phyloP scores from a whole-genome alignment of 30 jellyfish, hydroid and myxozoan species.

The Turritopsis rubra region DNA sequence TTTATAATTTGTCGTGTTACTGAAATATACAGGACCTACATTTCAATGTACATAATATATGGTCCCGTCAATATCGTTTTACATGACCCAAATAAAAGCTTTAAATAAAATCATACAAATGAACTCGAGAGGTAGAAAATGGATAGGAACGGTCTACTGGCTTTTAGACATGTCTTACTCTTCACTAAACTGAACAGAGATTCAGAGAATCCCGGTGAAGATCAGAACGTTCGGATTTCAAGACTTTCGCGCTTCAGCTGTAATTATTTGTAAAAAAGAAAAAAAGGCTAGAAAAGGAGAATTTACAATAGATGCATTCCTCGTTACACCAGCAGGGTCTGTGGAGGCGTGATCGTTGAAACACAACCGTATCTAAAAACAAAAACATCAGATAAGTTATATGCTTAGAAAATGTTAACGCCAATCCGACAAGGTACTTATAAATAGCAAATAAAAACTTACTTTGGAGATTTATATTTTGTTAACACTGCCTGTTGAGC shows the following conservation, averaged over 20 bases:
- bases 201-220: neutral
- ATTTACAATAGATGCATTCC: too few relatives aligned
- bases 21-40: neutral
- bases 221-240: neutral
- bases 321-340: constrained; percentile 11
- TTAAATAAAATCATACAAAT: neutral
- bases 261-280: neutral
- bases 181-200: neutral
- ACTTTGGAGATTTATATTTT: constrained; percentile 75
- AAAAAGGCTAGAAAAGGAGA: neutral
- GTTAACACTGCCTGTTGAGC: constrained; percentile 84
- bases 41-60: neutral
- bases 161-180: too few relatives aligned
- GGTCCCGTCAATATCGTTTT: neutral
- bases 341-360: constrained; percentile 17
- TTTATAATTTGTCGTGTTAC: neutral
- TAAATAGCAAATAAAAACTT: too few relatives aligned
- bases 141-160: neutral
- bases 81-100: neutral
- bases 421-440: too few relatives aligned
- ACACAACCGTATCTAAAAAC: constrained; percentile 33
- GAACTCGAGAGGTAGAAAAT: neutral
- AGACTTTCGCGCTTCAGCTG: neutral
- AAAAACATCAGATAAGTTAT: neutral
- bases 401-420: too few relatives aligned